Conservation (phyloP, 2,888 invertebrate genomes). For the Zhuqinia jingwanae region DNA sequence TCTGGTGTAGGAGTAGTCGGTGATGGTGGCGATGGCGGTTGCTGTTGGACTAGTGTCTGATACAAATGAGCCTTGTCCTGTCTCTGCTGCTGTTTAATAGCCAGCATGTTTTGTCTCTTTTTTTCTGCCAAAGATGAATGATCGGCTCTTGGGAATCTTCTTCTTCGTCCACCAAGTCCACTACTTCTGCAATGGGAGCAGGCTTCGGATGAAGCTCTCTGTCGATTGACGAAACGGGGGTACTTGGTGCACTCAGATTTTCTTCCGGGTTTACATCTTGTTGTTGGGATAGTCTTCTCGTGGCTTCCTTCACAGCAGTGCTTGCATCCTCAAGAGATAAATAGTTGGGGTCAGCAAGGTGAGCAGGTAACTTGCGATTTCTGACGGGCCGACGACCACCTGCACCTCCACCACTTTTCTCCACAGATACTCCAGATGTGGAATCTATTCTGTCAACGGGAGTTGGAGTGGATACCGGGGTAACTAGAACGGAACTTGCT, state of each 20-base stretch:
- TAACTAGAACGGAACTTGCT: constrained; percentile 4
- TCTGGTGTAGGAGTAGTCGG: background rate
- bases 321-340: constrained; percentile 76
- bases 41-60: background rate
- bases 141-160: constrained; percentile 56
- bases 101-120: constrained; percentile 69
- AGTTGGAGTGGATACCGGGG: constrained; percentile 17
- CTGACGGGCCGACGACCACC: constrained; percentile 44
- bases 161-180: constrained; percentile 29
- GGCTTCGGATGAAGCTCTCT: background rate
- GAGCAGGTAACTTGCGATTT: constrained; percentile 84
- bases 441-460: constrained; percentile 10
- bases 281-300: constrained; percentile 44
- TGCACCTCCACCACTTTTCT: background rate
- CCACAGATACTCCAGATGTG: background rate
- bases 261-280: constrained; percentile 34
- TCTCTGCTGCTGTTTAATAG: constrained; percentile 53
- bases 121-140: constrained; percentile 81
- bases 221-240: background rate
- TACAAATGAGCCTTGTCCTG: constrained; percentile 39
- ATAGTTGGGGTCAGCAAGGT: constrained; percentile 82
- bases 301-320: constrained; percentile 53
- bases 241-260: constrained; percentile 20
- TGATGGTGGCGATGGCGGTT: background rate
- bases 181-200: background rate